Base-by-base conservation (phyloP, 2,113 vertebrate species). In the Dipodomys stephensi region DNA sequence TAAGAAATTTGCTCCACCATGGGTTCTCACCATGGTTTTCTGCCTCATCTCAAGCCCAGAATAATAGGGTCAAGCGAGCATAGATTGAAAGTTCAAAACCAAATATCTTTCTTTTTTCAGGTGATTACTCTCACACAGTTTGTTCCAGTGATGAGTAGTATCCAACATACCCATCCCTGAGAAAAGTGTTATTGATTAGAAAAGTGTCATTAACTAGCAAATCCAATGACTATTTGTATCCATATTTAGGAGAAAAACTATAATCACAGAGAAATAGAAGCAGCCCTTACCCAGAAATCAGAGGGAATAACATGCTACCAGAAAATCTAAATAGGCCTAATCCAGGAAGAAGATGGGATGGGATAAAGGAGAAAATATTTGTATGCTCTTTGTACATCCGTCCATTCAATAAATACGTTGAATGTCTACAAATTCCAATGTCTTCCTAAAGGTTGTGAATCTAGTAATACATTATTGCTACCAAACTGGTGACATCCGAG, bases 381-480 rank as follows among this genome's bases (percentile, higher is more conserved):
- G 49, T 78, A 68, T 81, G 65, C 11, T 74, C 65, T 81, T 78
- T 88, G 39, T 28, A 49, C 57, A 85, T 80, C 30, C 0, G 88
- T 85, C 73, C 60, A 64, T 73, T 82, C 57, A 95, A 13, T 86
- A 49, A 53, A 72, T 64, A 53, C 11, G 8, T 28, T 71, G 44
- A 67, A 6, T 87, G 25, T 27, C 76, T 94, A 64, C 16, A 46
- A 44, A 77, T 91, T 88, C 28, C 39, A 39, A 87, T 35, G 27
- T 13, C 27, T 22, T 76, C 25, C 22, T 83, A 46, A 39, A 67
- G 9, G 2, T 68, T 8, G 23, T 67, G 22, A 90, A 86, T 71
- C 49, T 53, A 49, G 94, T 15, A 85, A 25, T 25, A 18, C 13
- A 27, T 90, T 94, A 81, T 69, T 71, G 19, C 67, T 82, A 92